Evolutionary conservation across 2,888 invertebrate genomes (phyloP).

Genomic region (Blastobasis lacticolella): DNA sequence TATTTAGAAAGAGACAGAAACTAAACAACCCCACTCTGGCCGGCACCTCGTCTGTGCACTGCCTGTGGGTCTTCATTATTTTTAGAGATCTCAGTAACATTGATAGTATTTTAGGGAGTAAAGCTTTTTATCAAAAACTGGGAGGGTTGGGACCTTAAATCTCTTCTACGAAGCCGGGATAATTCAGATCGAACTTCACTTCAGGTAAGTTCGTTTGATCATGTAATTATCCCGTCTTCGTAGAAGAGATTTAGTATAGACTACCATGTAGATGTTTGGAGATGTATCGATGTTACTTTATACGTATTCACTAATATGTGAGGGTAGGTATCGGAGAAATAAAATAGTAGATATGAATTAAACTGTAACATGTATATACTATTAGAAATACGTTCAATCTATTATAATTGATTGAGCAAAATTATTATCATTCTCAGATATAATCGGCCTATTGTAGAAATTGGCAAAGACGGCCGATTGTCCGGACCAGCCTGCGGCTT

Average conservation of each 20-base stretch:
- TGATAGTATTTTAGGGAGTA: neutral
- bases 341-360: too few species aligned
- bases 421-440: neutral
- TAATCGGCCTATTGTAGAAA: neutral
- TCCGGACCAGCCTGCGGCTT: neutral
- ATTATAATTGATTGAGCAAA: neutral
- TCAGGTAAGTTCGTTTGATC: too few species aligned
- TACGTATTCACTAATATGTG: too few species aligned
- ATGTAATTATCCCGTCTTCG: too few species aligned
- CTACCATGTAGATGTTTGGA: neutral
- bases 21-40: neutral
- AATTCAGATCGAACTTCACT: neutral
- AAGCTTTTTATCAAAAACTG: neutral
- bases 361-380: neutral
- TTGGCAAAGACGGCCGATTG: neutral
- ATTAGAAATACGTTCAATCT: neutral
- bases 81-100: neutral
- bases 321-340: too few species aligned
- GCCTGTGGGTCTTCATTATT: neutral
- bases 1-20: neutral
- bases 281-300: neutral
- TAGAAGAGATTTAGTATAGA: neutral
- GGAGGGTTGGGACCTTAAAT: neutral
- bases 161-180: neutral
- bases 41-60: neutral